Evolutionary conservation across 2,888 invertebrate species (phyloP).

Genomic region (Lordiphosa fenestrarum): DNA sequence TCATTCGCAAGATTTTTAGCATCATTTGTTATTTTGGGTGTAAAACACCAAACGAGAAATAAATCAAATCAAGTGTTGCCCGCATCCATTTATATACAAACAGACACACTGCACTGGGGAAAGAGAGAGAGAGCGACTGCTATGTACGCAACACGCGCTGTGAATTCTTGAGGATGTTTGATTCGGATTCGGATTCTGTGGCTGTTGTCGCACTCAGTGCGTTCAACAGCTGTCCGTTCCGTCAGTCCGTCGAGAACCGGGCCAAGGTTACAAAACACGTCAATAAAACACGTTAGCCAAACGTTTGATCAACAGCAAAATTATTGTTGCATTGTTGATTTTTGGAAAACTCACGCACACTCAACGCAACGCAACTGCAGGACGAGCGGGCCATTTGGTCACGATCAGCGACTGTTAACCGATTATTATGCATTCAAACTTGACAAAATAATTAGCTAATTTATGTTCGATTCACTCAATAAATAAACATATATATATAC

Average conservation of each 20-base stretch:
- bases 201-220: slow-evolving; percentile 21
- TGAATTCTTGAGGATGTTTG: slow-evolving; percentile 71
- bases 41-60: slow-evolving; percentile 72
- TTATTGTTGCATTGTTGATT: slow-evolving; percentile 11
- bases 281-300: slow-evolving; percentile 70
- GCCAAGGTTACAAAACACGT: slow-evolving; percentile 79
- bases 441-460: slow-evolving; percentile 71
- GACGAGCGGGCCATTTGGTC: slow-evolving; percentile 17
- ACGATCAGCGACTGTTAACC: slow-evolving; percentile 25
- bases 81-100: slow-evolving; percentile 52
- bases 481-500: too few relatives aligned
- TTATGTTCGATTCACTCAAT: slow-evolving; percentile 33
- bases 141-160: slow-evolving; percentile 47
- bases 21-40: slow-evolving; percentile 73
- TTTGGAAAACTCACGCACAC: slow-evolving; percentile 57
- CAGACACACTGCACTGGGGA: not conserved
- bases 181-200: slow-evolving; percentile 24
- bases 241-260: slow-evolving; percentile 62
- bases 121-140: not conserved
- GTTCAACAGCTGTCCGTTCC: slow-evolving; percentile 38
- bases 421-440: slow-evolving; percentile 44
- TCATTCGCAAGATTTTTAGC: slow-evolving; percentile 63
- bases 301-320: slow-evolving; percentile 22
- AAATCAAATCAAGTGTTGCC: slow-evolving; percentile 74
- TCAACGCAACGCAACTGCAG: slow-evolving; percentile 28